These are phyloP conservation scores for Lineus longissimus DNA, from an alignment of 1,140 invertebrate species.

Conservation along the genomic window DNA sequence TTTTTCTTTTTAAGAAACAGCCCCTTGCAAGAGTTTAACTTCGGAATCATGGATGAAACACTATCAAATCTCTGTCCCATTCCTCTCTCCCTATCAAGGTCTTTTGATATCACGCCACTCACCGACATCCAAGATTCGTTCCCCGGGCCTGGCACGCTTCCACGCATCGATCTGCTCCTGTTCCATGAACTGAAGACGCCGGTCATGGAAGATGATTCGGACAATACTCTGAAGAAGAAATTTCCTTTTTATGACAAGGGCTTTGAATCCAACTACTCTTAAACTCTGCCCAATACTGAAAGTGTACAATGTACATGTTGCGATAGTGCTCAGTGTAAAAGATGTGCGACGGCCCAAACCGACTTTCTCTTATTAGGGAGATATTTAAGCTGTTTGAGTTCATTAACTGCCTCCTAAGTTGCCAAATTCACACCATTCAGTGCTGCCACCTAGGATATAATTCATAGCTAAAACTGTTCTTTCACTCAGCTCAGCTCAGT, in stretches of 20 bases:
- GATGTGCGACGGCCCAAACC: too few species aligned
- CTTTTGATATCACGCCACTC: not conserved
- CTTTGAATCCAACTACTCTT: too few species aligned
- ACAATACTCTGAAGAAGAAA: constrained; percentile 72
- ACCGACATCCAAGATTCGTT: constrained; percentile 79
- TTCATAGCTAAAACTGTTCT: too few species aligned
- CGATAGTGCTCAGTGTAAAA: too few species aligned
- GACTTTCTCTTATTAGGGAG: too few species aligned
- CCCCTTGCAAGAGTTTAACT: not conserved
- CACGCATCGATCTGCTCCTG: constrained; percentile 87
- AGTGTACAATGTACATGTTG: too few species aligned
- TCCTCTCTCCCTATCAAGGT: not conserved
- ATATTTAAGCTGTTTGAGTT: too few species aligned
- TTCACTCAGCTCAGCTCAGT: too few species aligned
- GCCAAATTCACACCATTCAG: too few species aligned
- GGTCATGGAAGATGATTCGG: constrained; percentile 91
- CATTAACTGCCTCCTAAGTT: too few species aligned
- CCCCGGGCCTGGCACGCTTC: constrained; percentile 80
- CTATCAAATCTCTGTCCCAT: not conserved
- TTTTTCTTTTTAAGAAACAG: not conserved
- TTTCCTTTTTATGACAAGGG: not conserved
- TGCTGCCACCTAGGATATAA: too few species aligned
- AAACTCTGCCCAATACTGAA: too few species aligned
- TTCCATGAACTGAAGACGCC: constrained; percentile 92
- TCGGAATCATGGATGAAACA: not conserved